Evolutionary conservation across 2,113 vertebrate species (phyloP).

Genomic region (Cheilinus undulatus): DNA sequence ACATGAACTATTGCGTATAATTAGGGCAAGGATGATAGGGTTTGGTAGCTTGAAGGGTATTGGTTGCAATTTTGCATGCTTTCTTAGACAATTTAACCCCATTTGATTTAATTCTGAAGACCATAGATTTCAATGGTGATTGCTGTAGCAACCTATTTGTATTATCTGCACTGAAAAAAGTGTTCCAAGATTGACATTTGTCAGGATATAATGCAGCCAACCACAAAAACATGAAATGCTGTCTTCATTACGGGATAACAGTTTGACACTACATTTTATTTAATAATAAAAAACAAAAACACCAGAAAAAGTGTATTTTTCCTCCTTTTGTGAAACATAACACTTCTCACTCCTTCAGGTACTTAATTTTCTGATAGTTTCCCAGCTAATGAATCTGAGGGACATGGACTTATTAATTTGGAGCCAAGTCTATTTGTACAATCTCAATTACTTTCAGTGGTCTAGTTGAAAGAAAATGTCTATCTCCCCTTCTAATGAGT

Average conservation of each 20-base stretch:
- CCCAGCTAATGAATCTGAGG: slow-evolving; percentile 6
- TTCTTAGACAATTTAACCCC: background rate
- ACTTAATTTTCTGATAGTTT: slow-evolving; percentile 16
- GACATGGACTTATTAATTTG: slow-evolving; percentile 10
- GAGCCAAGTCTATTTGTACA: slow-evolving; percentile 1
- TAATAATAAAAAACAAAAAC: background rate
- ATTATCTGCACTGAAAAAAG: too few relatives aligned
- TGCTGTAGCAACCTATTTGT: too few relatives aligned
- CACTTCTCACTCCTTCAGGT: background rate
- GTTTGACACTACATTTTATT: background rate
- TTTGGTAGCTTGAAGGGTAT: background rate
- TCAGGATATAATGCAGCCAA: slow-evolving; percentile 2
- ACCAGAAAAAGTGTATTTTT: background rate
- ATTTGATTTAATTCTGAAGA: background rate
- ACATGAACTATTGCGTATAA: too few relatives aligned
- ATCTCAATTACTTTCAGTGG: background rate
- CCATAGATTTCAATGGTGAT: background rate
- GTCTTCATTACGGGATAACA: background rate
- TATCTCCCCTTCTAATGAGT: background rate
- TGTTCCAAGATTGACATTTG: background rate
- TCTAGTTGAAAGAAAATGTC: slow-evolving; percentile 4
- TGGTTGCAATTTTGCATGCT: background rate
- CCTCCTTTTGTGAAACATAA: background rate
- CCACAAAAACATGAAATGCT: background rate
- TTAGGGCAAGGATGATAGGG: too few relatives aligned